phyloP scores from a whole-genome alignment of 2,113 vertebrate species.

The Clarias batrachus region DNA sequence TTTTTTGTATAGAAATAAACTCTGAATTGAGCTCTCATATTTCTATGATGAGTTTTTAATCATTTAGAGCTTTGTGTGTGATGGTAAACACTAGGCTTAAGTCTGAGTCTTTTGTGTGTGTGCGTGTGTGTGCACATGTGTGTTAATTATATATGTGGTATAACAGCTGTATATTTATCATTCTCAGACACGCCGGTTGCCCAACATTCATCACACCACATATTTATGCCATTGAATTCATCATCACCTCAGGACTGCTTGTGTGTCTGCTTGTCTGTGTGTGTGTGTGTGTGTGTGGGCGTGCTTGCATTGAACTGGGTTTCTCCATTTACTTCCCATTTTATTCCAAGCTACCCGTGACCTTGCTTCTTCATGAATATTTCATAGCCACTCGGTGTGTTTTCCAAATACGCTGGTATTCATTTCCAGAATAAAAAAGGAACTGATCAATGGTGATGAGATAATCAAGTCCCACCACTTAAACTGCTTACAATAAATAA shows the following conservation, averaged over 20 bases:
- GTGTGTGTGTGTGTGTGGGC: neutral
- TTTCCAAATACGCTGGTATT: neutral
- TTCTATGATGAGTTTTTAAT: neutral
- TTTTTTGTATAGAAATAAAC: neutral
- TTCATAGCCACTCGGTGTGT: neutral
- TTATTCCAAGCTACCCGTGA: neutral
- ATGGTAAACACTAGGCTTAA: neutral
- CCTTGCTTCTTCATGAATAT: conserved; percentile 4
- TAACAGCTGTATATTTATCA: conserved; percentile 3
- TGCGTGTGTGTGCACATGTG: neutral
- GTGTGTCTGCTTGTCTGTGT: neutral
- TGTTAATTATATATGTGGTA: conserved; percentile 4
- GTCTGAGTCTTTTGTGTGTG: neutral
- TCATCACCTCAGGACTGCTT: neutral
- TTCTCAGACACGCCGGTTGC: neutral
- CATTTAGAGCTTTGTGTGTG: neutral
- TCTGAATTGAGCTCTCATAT: neutral
- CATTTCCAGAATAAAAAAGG: neutral
- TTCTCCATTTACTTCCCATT: conserved; percentile 4
- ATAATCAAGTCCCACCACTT: neutral
- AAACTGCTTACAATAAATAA: neutral
- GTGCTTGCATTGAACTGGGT: neutral
- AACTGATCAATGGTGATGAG: neutral
- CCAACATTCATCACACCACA: conserved; percentile 3
- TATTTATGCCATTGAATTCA: conserved; percentile 17